These are phyloP conservation scores for Eurystomus gularis DNA, from an alignment of 2,113 vertebrate species.

Conservation along the genomic window DNA sequence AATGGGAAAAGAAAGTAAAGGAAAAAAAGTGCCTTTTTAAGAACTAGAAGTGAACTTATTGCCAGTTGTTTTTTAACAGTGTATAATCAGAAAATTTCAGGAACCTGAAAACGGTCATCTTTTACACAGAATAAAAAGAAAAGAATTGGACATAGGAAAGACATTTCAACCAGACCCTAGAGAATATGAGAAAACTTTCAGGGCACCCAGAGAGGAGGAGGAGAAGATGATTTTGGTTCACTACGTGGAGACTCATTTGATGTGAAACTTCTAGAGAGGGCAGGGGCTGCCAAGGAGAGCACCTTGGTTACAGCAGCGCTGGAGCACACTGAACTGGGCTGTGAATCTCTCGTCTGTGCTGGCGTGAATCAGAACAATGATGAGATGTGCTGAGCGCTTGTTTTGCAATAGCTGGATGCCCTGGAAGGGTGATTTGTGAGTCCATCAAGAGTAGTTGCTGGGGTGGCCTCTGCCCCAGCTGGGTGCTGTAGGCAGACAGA, in stretches of 20 bases:
- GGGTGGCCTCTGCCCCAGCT: neutral
- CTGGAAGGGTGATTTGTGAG: neutral
- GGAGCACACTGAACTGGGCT: neutral
- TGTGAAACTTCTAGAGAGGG: neutral
- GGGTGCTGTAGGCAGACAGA: neutral
- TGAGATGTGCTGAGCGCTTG: accelerated
- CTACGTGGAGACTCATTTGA: neutral
- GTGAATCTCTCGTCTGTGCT: neutral
- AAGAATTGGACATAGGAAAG: neutral
- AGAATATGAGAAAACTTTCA: neutral
- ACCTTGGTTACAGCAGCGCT: neutral
- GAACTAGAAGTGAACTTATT: neutral
- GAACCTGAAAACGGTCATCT: neutral
- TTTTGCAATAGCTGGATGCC: neutral
- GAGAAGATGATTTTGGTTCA: neutral
- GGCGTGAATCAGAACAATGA: accelerated
- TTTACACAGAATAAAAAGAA: neutral
- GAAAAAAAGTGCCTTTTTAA: neutral
- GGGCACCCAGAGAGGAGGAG: neutral
- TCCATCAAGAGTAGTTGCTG: neutral
- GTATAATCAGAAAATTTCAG: neutral
- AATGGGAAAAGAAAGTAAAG: neutral
- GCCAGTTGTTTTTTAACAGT: neutral
- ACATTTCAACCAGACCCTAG: neutral
- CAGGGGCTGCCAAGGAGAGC: neutral